Conservation (phyloP, 1,140 invertebrate species). For the Pantala flavescens region DNA sequence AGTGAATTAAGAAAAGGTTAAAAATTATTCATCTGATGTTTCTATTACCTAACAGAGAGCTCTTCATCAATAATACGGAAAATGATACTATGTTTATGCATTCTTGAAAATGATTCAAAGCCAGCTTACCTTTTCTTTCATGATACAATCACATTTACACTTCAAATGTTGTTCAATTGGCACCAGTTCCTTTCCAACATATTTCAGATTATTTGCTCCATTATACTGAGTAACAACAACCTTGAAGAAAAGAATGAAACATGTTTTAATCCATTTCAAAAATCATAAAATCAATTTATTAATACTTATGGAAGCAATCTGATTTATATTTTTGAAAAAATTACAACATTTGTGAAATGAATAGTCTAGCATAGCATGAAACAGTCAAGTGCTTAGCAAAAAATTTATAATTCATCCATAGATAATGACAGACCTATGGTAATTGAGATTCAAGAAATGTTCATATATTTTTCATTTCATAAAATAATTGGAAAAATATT, state of each 20-base stretch:
- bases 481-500: no score
- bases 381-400: no score
- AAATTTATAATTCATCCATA: no score
- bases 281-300: neutral
- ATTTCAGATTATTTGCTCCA: constrained; percentile 30
- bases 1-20: no score
- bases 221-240: constrained; percentile 34
- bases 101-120: neutral
- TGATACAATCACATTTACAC: constrained; percentile 49
- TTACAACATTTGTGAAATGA: neutral
- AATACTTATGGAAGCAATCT: neutral
- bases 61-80: neutral
- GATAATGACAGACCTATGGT: no score
- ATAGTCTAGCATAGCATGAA: neutral
- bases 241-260: constrained; percentile 30
- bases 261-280: neutral
- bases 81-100: no score
- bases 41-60: no score
- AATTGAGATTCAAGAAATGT: no score
- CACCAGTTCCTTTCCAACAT: constrained; percentile 29
- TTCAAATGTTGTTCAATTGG: constrained; percentile 32
- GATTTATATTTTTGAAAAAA: neutral
- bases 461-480: no score
- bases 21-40: no score
- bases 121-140: constrained; percentile 40